Evolutionary conservation across 1,140 invertebrate species (phyloP).

Genomic region (Sesamia nonagrioides): DNA sequence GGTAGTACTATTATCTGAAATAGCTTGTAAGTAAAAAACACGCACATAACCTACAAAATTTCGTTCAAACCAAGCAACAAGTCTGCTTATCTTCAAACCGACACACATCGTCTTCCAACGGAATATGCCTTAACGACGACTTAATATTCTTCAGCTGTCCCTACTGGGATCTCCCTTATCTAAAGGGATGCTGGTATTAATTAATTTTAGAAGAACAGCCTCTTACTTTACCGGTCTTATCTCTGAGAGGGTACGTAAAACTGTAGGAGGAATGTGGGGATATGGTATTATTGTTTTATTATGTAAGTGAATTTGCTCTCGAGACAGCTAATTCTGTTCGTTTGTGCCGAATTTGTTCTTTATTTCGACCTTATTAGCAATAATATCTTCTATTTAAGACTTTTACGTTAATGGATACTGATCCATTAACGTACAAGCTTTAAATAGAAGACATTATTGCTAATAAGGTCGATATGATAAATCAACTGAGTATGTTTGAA

Average conservation of each 20-base stretch:
- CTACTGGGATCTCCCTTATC: constrained; percentile 10
- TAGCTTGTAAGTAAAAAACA: too few relatives aligned
- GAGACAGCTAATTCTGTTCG: not conserved
- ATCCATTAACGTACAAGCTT: too few relatives aligned
- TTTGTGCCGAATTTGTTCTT: too few relatives aligned
- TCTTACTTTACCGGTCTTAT: constrained; percentile 17
- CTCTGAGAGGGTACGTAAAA: constrained; percentile 6
- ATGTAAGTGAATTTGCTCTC: not conserved
- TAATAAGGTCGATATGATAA: too few relatives aligned
- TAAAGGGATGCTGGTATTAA: constrained; percentile 22
- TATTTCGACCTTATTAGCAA: too few relatives aligned
- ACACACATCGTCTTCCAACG: not conserved
- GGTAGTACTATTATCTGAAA: too few relatives aligned
- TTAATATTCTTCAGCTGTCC: constrained; percentile 34
- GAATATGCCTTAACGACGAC: not conserved
- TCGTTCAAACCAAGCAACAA: not conserved
- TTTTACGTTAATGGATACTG: too few relatives aligned
- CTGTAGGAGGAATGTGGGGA: not conserved
- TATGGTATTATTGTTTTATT: not conserved
- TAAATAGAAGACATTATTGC: too few relatives aligned
- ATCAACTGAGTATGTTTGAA: too few relatives aligned
- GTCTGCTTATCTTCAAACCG: not conserved
- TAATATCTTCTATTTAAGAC: too few relatives aligned
- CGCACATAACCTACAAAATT: too few relatives aligned
- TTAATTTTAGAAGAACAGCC: constrained; percentile 35